Base-by-base conservation (phyloP, 2,888 invertebrate species). In the Trichopria drosophilae region DNA sequence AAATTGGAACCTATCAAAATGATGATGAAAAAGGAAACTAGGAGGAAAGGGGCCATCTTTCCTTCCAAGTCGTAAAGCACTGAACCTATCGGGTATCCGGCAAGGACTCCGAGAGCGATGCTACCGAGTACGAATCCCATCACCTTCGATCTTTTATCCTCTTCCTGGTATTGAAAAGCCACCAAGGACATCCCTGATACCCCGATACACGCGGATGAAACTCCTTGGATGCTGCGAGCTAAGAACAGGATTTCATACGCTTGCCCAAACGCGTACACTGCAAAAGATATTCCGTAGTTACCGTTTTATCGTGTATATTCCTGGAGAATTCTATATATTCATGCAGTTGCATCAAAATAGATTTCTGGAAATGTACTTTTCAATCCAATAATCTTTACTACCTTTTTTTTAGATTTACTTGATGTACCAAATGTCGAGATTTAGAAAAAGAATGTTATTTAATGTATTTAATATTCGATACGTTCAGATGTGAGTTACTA, bases 111-210 rank as follows among this genome's bases (percentile, higher is more conserved):
- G 3, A 88, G 71, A 0, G 90, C 91, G 44, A 87, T 84, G 52
- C 90, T 90, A 4, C 91, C 89, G 67, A 91, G 81, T 2, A 89
- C 85, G 19, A 87, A 78, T 0, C 91, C 91, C 87, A 92, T 89
- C n/a, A 87, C 78, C 66, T 81, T 81, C 18, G 85, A 84, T 54
- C 87, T 74, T 15, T 78, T 76, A 49, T 73, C 73, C 60, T 83
- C 83, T 46, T 81, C 79, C 1, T 77, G 73, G 45, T 75, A 69
- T 53, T 72, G 72, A n/a, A 66, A 70, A 1, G 91, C 90, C 39
- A 91, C 82, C 61, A 90, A 75, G 57, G 87, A 87, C 88, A 92
- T 88, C 26, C 90, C 90, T 63, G 88, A 84, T 5, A 91, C 86
- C 13, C 86, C 84, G 49, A 88, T 84, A 59, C 88, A 87, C 1